phyloP scores from a whole-genome alignment of 1,140 invertebrate genomes.

The Bicyclus anynana region DNA sequence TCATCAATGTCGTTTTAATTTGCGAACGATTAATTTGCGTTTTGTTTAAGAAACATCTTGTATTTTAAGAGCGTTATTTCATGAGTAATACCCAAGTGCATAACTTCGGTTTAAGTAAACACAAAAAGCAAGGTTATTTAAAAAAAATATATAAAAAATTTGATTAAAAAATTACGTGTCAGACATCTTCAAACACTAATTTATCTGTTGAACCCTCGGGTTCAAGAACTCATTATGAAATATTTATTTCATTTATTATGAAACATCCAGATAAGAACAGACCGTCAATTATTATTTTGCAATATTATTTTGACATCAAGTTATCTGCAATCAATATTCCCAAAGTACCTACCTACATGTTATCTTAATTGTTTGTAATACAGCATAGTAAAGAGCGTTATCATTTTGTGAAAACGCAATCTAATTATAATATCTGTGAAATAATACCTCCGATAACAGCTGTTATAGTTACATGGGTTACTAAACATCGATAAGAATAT shows the following conservation, averaged over 20 bases:
- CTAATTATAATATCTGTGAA: slow-evolving; percentile 1
- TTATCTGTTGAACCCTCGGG: not conserved
- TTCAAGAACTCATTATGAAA: not conserved
- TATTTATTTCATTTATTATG: too few relatives aligned
- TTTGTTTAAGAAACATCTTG: too few relatives aligned
- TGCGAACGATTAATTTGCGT: not conserved
- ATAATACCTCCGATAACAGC: slow-evolving; percentile 12
- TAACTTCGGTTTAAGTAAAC: too few relatives aligned
- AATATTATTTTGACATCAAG: slow-evolving; percentile 3
- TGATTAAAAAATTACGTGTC: too few relatives aligned
- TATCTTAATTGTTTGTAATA: slow-evolving; percentile 20
- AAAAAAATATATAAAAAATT: too few relatives aligned
- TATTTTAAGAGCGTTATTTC: too few relatives aligned
- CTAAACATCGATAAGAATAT: slow-evolving; percentile 17
- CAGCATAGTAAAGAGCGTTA: slow-evolving; percentile 1
- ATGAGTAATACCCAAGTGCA: too few relatives aligned
- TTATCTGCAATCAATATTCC: slow-evolving; percentile 8
- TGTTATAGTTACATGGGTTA: slow-evolving; percentile 18
- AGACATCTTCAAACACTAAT: not conserved
- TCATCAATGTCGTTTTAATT: slow-evolving; percentile 2
- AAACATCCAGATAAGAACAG: not conserved
- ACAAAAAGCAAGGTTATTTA: too few relatives aligned
- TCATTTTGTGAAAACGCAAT: slow-evolving; percentile 8
- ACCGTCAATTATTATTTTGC: not conserved
- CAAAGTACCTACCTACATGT: not conserved